Base-by-base conservation (phyloP, 1,140 invertebrate genomes). In the Ladona fulva region DNA sequence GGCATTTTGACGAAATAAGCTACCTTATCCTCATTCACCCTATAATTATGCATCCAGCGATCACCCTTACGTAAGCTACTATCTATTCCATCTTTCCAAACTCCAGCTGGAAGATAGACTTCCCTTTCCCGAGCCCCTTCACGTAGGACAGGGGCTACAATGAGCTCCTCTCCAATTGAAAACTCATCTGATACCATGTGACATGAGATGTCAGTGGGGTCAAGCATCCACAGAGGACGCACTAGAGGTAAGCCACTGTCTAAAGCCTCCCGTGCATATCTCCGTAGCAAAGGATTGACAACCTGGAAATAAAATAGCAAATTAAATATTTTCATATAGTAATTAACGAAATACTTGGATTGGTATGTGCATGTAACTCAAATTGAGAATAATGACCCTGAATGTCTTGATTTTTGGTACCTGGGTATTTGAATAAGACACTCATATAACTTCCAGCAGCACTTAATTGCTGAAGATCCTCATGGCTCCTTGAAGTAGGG, bases 21-120 rank as follows among this genome's bases (percentile, higher is more conserved):
- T 14, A 96, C 89, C 84, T 94, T 90, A 79, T 94, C 89, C 44
- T 91, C 87, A 1, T 91, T 90, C 0, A 95, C 93, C 80, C 89
- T 88, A 84, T 96, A 95, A 83, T 94, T 91, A 81, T 96, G 94
- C 80, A 96, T 92, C 95, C 94, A 96, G 78, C 94, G 88, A 74
- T 91, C 95, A 0, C 95, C 95, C 83, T 95, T 95, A 25, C 93
- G 88, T 22, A 93, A 85, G 74, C 93, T 94, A 0, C 91, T 91
- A 83, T 95, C 93, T 80, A 96, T 93, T 16, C 94, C 94, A 81
- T 97, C 95, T 81, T 92, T 92, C 95, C 95, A 97, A 8, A 95
- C 91, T 0, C 95, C 95, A 52, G 91, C 90, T 0, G 95, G 95
- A 7, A 97, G 84, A 82, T 97, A 97, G 1, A 77, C 76, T 81